These are phyloP conservation scores for Homalodisca vitripennis DNA, from an alignment of 1,140 invertebrate genomes.

Conservation along the genomic window DNA sequence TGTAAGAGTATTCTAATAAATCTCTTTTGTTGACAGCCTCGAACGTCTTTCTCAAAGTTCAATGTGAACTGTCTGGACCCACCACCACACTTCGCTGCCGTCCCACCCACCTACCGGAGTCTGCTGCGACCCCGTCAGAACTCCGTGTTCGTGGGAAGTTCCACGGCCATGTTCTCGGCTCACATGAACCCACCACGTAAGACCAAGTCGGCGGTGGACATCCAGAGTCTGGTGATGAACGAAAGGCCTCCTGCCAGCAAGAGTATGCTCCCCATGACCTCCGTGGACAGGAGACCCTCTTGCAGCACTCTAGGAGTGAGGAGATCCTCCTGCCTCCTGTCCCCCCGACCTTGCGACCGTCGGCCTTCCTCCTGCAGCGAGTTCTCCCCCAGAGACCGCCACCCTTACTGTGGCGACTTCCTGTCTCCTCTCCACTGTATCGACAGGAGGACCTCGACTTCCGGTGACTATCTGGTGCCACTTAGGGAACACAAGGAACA, in stretches of 20 bases:
- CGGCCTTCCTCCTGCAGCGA: conserved; percentile 32
- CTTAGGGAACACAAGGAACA: conserved; percentile 10
- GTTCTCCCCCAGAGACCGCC: conserved; percentile 36
- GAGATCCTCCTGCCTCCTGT: conserved; percentile 40
- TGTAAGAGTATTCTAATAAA: too few species aligned
- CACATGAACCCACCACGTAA: conserved; percentile 55
- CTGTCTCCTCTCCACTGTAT: conserved; percentile 30
- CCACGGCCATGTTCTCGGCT: conserved; percentile 57
- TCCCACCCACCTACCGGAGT: conserved; percentile 45
- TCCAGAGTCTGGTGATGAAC: conserved; percentile 67
- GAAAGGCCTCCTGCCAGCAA: conserved; percentile 46
- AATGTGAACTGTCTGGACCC: conserved; percentile 59
- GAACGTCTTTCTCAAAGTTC: conserved; percentile 64
- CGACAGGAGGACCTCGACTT: conserved; percentile 23
- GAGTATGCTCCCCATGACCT: conserved; percentile 33
- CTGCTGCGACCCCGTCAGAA: conserved; percentile 62
- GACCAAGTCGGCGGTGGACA: conserved; percentile 78
- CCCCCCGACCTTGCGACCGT: conserved; percentile 3
- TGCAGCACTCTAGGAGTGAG: conserved; percentile 41
- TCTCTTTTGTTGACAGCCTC: too few species aligned
- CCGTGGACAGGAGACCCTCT: conserved; percentile 36
- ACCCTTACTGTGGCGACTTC: conserved; percentile 39
- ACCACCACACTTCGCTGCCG: conserved; percentile 47
- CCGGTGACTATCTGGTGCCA: conserved; percentile 30
- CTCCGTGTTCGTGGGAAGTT: conserved; percentile 78